Evolutionary conservation across 2,797 vertebrate genomes (phyloP), one percentile per base, ranked within the genome.

Genomic region (Hydrolagus colliei): DNA sequence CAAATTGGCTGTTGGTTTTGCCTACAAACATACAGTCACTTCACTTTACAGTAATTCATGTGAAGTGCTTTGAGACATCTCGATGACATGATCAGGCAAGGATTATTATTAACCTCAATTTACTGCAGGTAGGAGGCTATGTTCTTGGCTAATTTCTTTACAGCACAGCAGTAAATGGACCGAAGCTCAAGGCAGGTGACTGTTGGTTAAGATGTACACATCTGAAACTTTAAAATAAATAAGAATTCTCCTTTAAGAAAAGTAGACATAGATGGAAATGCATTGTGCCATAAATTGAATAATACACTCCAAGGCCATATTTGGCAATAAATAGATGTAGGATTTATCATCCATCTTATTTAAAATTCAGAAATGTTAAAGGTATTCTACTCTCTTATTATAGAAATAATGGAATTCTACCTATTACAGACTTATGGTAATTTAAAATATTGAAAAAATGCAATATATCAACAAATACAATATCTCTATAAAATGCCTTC

Each of bases 311-410:
- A 88, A 91, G 88, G 88, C 91, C 90, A 91, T 93, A 92, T 92
- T 93, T 93, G 93, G 89, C 90, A 87, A 89, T 92, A 93, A 95
- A 92, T 92, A 92, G 90, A 89, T 92, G 92, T 87, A 88, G 88
- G 91, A 93, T 94, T 93, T 89, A 88, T 93, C 92, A 92, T 91
- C 91, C 89, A 87, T 89, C 88, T 92, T 92, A 90, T 91, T 94
- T 92, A 93, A 93, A 93, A 93, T 94, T 91, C 93, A 91, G 90
- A 92, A 92, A 92, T 93, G 91, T 93, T 92, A 92, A 93, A 92
- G 88, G 86, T 90, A 91, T 87, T 87, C 88, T n/a, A 84, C 90
- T 92, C 90, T 91, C 87, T 94, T 89, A 91, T 93, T 94, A 91
- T 63, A 90, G 89, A 91, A 93, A 91, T 94, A 94, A 94, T 94